Evolutionary conservation across 2,797 vertebrate genomes (phyloP), one percentile per base, ranked within the genome.

Genomic region (Channallabes apus): DNA sequence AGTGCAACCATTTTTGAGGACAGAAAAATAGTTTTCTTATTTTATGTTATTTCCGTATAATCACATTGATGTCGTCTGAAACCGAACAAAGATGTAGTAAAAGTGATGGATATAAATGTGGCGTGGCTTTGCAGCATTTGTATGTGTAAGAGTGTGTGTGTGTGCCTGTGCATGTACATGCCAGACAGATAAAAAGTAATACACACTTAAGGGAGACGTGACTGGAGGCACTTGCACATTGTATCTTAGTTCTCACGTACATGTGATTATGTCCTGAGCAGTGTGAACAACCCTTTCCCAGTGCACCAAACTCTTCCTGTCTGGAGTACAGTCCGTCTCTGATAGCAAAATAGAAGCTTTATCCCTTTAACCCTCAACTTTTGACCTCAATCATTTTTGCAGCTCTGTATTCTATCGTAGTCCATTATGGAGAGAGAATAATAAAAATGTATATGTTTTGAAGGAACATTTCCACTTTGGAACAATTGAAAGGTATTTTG

Each of bases 1-100:
- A 89, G 59, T 58, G 27, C 84, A 67, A 82, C 29, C 24, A 82
- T 82, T 72, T 86, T 87, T 79, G 14, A 51, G 46, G 54, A 69
- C 68, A 75, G 59, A 59, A 71, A 87, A 85, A 59, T 77, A 2
- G n/a, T 82, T 85, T 80, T 41, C 61, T 79, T 67, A 56, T 71
- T 75, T 69, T 22, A 65, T 73, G 59, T 72, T 64, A 24, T 72
- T 72, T 80, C 32, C 32, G 56, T 41, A 35, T 41, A 59, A 22
- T 29, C 18, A 18, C 56, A 46, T 85, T 77, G 59, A 67, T 77
- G n/a, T 35, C 46, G 51, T 77, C 17, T n/a, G 27, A 72, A 73
- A 67, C 24, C 0, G 15, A 27, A 75, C 51, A 20, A 5, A n/a
- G 8, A 58, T 76, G 51, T 76, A 32, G 51, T 20, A 58, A 58